Percentiles rank a stretch among this genome's conserved stretches.
These are phyloP conservation scores for Selene dorsalis DNA, from an alignment of 2,797 vertebrate species.

Conservation along the genomic window DNA sequence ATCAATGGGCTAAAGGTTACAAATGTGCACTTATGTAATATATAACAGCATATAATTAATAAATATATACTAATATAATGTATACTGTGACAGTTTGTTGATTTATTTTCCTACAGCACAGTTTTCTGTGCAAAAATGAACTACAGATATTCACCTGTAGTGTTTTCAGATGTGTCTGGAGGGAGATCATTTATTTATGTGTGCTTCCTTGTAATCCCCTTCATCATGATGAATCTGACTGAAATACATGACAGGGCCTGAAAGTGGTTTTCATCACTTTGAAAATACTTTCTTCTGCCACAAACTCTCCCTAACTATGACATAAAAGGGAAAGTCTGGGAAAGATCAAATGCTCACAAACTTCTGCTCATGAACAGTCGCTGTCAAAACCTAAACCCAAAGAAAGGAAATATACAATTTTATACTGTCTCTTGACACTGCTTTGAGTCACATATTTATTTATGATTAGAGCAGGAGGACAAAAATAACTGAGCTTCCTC, in stretches of 20 bases:
- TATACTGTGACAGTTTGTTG: not conserved
- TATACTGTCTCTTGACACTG: not conserved
- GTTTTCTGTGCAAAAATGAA: not conserved
- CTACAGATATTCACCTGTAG: not conserved
- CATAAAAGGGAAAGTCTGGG: slow-evolving; percentile 35
- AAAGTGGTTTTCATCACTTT: slow-evolving; percentile 40
- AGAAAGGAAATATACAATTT: not conserved
- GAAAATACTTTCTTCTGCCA: not conserved
- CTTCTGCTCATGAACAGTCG: not conserved
- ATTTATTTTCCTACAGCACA: not conserved
- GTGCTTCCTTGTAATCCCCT: slow-evolving; percentile 13
- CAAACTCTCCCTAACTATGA: not conserved
- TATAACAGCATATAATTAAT: no score
- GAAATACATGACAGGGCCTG: slow-evolving; percentile 31
- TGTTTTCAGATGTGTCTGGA: not conserved
- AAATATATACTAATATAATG: not conserved
- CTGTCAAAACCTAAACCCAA: not conserved
- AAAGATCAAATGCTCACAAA: slow-evolving; percentile 33
- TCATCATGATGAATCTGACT: slow-evolving; percentile 27
- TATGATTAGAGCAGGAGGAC: not conserved
- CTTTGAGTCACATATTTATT: slow-evolving; percentile 14
- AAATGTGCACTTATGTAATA: not conserved
- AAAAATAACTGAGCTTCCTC: not conserved
- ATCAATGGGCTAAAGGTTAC: not conserved
- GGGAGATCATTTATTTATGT: slow-evolving; percentile 45